These are phyloP conservation scores for Lepidostoma basale DNA, from an alignment of 1,140 invertebrate genomes.

Conservation along the genomic window DNA sequence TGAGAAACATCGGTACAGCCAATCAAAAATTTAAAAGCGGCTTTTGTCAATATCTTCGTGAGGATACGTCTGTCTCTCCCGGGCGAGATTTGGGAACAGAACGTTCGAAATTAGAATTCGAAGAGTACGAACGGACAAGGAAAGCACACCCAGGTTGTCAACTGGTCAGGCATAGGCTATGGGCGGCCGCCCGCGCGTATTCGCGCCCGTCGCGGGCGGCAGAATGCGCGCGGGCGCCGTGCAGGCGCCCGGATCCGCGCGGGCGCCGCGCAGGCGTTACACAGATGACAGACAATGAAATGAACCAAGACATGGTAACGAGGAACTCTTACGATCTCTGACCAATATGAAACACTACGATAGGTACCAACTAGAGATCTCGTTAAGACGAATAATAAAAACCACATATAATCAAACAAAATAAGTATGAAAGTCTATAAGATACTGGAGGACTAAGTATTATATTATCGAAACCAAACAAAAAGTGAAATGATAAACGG, in stretches of 20 bases:
- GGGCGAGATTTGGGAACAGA: background rate
- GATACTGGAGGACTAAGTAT: slow-evolving; percentile 36
- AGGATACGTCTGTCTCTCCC: background rate
- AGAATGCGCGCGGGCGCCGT: background rate
- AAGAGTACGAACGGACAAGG: slow-evolving; percentile 26
- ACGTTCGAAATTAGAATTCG: background rate
- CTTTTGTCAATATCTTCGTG: background rate
- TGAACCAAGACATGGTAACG: slow-evolving; percentile 18
- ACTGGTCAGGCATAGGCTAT: background rate
- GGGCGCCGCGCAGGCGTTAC: background rate
- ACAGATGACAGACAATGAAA: slow-evolving; percentile 23
- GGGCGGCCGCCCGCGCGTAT: background rate
- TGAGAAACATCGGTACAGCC: background rate
- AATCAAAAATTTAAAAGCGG: background rate
- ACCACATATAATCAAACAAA: slow-evolving; percentile 35
- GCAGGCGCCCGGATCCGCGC: background rate
- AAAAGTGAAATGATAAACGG: slow-evolving; percentile 15
- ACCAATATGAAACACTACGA: slow-evolving; percentile 30
- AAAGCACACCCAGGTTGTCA: slow-evolving; percentile 40
- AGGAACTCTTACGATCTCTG: slow-evolving; percentile 15
- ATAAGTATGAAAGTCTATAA: slow-evolving; percentile 33
- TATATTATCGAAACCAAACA: slow-evolving; percentile 22
- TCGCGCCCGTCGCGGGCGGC: background rate
- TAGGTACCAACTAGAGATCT: slow-evolving; percentile 33
- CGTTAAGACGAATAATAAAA: slow-evolving; percentile 32